These are phyloP conservation scores for Stichodactyla helianthus DNA, from an alignment of 64 coral and sea anemone genomes.

Conservation along the genomic window DNA sequence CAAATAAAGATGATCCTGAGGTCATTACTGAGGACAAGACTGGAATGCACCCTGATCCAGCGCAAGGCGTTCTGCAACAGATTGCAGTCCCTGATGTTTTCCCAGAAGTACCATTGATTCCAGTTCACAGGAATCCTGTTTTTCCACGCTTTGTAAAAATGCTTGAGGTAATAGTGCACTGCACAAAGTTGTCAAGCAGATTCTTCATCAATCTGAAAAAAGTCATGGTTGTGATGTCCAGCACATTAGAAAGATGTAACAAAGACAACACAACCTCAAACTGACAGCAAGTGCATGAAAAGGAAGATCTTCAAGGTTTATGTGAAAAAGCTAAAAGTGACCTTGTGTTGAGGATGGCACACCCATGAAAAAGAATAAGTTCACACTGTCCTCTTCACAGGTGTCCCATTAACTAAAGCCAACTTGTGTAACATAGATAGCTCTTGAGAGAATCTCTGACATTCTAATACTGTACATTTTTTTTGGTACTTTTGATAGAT, in stretches of 20 bases:
- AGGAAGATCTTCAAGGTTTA: too few species aligned
- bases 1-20: conserved; percentile 50
- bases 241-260: too few species aligned
- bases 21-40: conserved; percentile 87
- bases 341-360: too few species aligned
- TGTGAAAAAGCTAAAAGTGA: too few species aligned
- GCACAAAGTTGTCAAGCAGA: too few species aligned
- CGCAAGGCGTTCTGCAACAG: conserved; percentile 59
- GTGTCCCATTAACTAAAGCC: neutral
- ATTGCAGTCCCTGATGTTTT: conserved; percentile 90
- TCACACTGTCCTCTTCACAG: neutral
- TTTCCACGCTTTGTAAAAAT: conserved; percentile 99
- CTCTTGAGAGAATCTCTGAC: neutral
- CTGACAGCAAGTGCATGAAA: too few species aligned
- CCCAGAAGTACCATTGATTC: conserved; percentile 84
- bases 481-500: conserved; percentile 29
- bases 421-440: neutral
- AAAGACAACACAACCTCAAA: too few species aligned
- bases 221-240: too few species aligned
- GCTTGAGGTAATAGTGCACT: conserved; percentile 66
- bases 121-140: conserved; percentile 94
- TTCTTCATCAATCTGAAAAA: too few species aligned
- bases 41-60: conserved; percentile 47
- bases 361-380: too few species aligned
- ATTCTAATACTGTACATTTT: neutral